These are phyloP conservation scores for Eulithis prunata DNA, from an alignment of 2,888 invertebrate genomes.

Conservation along the genomic window DNA sequence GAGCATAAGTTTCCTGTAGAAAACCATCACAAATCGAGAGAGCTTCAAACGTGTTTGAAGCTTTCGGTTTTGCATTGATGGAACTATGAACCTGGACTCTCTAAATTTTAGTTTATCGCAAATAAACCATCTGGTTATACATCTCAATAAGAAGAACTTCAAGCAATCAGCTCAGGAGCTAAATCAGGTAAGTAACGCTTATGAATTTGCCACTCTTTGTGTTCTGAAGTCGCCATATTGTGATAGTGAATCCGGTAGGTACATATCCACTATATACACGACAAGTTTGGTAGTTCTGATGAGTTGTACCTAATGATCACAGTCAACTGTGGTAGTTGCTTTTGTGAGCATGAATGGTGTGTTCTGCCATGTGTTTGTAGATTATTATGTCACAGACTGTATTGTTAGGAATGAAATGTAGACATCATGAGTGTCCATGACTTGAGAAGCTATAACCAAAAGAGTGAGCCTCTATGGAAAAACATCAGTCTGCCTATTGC, in stretches of 20 bases:
- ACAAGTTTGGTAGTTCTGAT: conserved; percentile 3
- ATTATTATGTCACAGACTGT: no score
- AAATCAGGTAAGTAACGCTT: conserved; percentile 89
- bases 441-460: no score
- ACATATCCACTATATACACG: conserved; percentile 1
- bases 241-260: conserved; percentile 62
- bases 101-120: conserved; percentile 99
- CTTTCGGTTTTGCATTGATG: conserved; percentile 96
- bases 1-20: conserved; percentile 77
- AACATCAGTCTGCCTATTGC: no score
- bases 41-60: conserved; percentile 97
- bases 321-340: not conserved
- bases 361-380: no score
- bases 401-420: no score
- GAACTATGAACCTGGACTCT: conserved; percentile 99
- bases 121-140: conserved; percentile 98
- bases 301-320: conserved; percentile 8
- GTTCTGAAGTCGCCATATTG: conserved; percentile 80
- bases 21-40: conserved; percentile 91
- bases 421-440: no score
- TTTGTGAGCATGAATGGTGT: not conserved
- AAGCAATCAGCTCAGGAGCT: conserved; percentile 95
- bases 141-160: conserved; percentile 98
- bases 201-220: conserved; percentile 63
- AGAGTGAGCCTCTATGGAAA: no score